phyloP scores from a whole-genome alignment of 2,113 vertebrate species.

The Pomatostomus ruficeps region DNA sequence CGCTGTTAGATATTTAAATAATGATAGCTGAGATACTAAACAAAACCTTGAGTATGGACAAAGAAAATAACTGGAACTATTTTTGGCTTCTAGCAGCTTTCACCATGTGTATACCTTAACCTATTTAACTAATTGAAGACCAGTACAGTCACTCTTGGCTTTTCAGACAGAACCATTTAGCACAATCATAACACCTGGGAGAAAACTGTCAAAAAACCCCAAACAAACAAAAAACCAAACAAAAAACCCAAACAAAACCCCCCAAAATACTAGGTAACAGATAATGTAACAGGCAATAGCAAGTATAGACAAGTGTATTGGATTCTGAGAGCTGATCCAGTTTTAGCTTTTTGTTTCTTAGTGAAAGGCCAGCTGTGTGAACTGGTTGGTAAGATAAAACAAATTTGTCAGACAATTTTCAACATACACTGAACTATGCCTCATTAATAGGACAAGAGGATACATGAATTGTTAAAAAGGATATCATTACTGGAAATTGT shows the following conservation, averaged over 20 bases:
- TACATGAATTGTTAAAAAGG: background rate
- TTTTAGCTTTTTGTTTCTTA: background rate
- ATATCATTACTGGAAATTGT: background rate
- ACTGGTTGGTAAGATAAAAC: background rate
- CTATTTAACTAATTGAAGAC: background rate
- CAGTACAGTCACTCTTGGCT: background rate
- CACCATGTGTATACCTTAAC: background rate
- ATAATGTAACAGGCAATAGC: background rate
- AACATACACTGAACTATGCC: background rate
- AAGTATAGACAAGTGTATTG: background rate
- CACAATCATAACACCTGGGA: background rate
- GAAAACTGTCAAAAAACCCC: background rate
- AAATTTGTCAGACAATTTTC: background rate
- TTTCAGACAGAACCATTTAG: background rate
- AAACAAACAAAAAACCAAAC: background rate
- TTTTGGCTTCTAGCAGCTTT: background rate
- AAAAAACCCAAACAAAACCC: no score
- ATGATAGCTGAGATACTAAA: background rate
- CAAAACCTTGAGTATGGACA: background rate
- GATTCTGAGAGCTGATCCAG: background rate
- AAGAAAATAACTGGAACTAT: background rate
- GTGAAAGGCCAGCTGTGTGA: background rate
- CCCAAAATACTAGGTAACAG: background rate
- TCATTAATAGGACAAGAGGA: background rate
- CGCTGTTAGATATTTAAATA: background rate